A percentile compares a stretch with the other conserved stretches of the same genome.
These are phyloP conservation scores for Leucopsar rothschildi DNA, from an alignment of 2,113 vertebrate species.

Conservation along the genomic window DNA sequence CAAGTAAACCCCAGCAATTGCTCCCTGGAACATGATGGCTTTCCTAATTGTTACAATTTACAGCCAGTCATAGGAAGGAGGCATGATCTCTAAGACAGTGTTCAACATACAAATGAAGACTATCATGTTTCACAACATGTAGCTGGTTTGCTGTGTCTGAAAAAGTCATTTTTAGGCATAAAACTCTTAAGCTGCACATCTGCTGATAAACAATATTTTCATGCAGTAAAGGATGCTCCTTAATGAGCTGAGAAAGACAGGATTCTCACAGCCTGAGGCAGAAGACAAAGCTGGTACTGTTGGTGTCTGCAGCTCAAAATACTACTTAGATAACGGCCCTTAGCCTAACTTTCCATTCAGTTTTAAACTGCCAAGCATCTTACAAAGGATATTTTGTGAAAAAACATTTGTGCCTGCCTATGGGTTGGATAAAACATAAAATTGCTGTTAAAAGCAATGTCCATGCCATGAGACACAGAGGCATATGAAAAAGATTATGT, in stretches of 20 bases:
- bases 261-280: not conserved
- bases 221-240: not conserved
- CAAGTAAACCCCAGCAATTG: not conserved
- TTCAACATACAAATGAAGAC: not conserved
- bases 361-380: not conserved
- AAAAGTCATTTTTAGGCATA: not conserved
- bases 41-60: not conserved
- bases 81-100: not conserved
- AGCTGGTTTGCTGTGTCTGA: not conserved
- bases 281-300: not conserved
- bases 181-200: not conserved
- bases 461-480: not conserved
- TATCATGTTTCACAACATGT: not conserved
- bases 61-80: not conserved
- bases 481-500: conserved; percentile 2
- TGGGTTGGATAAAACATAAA: not conserved
- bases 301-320: not conserved
- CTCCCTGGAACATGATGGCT: not conserved
- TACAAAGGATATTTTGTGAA: conserved; percentile 35
- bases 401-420: not conserved
- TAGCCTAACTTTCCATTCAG: not conserved
- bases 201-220: not conserved
- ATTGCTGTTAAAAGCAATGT: not conserved
- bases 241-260: not conserved
- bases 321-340: not conserved